phyloP scores from a whole-genome alignment of 2,113 vertebrate genomes.

The Tragelaphus imberbis region DNA sequence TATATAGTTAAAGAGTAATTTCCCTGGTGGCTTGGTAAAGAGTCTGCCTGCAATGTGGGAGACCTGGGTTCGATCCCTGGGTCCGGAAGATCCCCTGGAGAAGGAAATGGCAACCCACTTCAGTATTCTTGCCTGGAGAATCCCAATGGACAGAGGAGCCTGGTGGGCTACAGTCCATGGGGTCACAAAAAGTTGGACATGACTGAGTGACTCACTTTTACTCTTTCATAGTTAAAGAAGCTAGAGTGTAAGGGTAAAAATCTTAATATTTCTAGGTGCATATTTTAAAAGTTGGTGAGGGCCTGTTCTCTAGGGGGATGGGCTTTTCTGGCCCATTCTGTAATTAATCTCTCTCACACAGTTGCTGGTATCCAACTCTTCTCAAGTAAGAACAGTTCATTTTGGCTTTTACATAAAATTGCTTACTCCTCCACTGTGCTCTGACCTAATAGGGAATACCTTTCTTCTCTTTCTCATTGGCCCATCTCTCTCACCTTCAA shows the following conservation, averaged over 20 bases:
- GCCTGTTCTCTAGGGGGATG: not conserved
- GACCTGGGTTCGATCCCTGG: not conserved
- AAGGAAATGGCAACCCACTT: not conserved
- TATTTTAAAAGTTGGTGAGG: not conserved
- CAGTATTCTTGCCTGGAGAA: not conserved
- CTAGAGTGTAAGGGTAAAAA: not conserved
- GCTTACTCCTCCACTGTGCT: not conserved
- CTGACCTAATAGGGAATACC: not conserved
- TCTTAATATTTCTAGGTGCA: not conserved
- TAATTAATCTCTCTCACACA: not conserved
- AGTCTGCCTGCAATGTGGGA: not conserved
- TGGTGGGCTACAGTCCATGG: not conserved
- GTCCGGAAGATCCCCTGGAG: not conserved
- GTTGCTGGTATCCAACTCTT: not conserved
- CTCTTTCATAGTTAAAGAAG: conserved; percentile 10
- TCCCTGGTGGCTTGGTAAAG: not conserved
- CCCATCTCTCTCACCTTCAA: not conserved
- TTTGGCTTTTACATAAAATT: not conserved
- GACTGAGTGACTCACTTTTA: not conserved
- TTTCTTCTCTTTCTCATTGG: not conserved
- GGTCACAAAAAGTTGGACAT: not conserved
- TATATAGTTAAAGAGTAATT: not conserved
- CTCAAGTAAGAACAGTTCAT: not conserved
- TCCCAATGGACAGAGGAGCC: not conserved
- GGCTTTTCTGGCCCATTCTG: not conserved